These are phyloP conservation scores for Aleadryas rufinucha DNA, from an alignment of 2,113 vertebrate species.

Conservation along the genomic window DNA sequence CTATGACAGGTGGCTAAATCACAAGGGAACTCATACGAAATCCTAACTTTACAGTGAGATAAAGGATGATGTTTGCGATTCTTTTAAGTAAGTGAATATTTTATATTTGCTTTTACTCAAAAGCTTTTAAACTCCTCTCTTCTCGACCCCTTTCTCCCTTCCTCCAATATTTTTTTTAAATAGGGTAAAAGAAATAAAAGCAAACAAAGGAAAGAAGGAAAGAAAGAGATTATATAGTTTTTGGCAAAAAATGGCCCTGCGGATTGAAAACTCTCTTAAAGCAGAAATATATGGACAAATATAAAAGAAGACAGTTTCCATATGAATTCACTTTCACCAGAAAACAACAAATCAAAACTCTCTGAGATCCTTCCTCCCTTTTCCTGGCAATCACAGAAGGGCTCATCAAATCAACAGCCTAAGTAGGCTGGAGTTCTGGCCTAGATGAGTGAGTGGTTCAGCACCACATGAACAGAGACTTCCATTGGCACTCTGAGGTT, in stretches of 20 bases:
- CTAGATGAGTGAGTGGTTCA: rapidly evolving
- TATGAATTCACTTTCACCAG: background rate
- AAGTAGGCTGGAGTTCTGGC: background rate
- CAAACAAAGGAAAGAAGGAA: background rate
- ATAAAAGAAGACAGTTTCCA: background rate
- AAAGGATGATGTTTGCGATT: background rate
- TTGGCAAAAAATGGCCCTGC: background rate
- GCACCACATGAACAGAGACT: background rate
- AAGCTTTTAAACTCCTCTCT: background rate
- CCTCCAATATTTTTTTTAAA: background rate
- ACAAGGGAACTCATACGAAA: background rate
- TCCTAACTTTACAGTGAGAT: background rate
- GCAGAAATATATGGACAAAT: background rate
- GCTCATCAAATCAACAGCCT: background rate
- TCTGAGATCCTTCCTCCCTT: background rate
- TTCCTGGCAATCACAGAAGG: background rate
- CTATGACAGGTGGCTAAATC: background rate
- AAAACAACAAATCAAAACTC: background rate
- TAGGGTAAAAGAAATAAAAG: background rate
- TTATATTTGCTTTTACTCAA: background rate
- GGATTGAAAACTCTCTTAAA: background rate
- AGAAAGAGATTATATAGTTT: background rate
- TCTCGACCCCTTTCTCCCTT: background rate
- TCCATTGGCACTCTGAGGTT: rapidly evolving
- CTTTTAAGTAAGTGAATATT: background rate